Conservation (phyloP, 1,140 invertebrate genomes). For the Anastatus disparis region DNA sequence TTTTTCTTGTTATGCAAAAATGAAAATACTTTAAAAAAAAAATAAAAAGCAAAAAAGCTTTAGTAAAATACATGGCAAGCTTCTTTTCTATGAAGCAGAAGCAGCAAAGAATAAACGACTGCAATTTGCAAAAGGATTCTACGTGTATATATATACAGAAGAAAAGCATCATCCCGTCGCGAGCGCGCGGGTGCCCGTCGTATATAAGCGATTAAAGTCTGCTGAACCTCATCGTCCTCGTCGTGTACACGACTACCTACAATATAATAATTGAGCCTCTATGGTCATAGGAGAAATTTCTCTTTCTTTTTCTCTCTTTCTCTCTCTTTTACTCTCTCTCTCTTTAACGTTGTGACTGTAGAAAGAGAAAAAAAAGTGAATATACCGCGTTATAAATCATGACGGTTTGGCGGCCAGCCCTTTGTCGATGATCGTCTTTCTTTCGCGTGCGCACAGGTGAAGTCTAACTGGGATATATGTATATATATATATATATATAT, state of each 20-base stretch:
- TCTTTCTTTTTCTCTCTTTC: not conserved
- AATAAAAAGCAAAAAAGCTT: no score
- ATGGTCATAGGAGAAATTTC: not conserved
- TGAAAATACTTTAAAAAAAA: no score
- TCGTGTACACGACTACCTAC: slow-evolving; percentile 36
- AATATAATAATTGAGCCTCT: slow-evolving; percentile 34
- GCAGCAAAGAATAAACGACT: slow-evolving; percentile 9
- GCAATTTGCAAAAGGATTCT: slow-evolving; percentile 10
- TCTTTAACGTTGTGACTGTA: no score
- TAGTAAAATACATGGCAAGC: no score
- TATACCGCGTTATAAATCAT: slow-evolving; percentile 53
- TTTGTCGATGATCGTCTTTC: slow-evolving; percentile 51
- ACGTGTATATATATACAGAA: no score
- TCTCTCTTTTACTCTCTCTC: no score
- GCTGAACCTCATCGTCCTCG: slow-evolving; percentile 11
- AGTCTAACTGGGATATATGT: no score
- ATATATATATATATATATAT: no score
- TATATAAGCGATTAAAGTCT: slow-evolving; percentile 34
- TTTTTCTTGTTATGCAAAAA: no score
- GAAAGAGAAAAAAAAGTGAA: slow-evolving; percentile 14
- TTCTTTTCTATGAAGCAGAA: no score
- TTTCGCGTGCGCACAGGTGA: not conserved
- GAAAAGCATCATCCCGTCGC: no score
- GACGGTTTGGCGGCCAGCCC: slow-evolving; percentile 48
- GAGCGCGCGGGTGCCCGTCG: no score